phyloP scores from a whole-genome alignment of 2,113 vertebrate species.

The Corvus hawaiiensis region DNA sequence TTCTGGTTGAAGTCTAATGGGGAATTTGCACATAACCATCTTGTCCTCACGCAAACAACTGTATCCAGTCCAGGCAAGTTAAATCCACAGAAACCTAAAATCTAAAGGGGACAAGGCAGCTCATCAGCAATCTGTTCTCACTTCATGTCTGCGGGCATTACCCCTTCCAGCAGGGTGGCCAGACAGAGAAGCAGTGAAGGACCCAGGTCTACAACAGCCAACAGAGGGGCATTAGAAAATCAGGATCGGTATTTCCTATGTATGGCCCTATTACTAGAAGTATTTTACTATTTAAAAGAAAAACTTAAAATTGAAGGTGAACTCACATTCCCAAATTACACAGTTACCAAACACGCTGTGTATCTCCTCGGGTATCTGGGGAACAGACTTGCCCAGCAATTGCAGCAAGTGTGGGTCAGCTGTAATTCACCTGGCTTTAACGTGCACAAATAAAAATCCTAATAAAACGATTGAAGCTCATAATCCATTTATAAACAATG shows the following conservation, averaged over 20 bases:
- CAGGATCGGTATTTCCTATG: not conserved
- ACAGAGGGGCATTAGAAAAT: not conserved
- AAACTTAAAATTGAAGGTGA: not conserved
- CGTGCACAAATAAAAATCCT: slow-evolving; percentile 30
- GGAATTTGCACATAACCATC: not conserved
- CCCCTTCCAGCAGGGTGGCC: not conserved
- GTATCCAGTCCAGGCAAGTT: not conserved
- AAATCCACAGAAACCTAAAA: slow-evolving; percentile 5
- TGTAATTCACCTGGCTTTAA: not conserved
- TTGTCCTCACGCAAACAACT: not conserved
- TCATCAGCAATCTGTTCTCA: slow-evolving; percentile 7
- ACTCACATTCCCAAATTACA: not conserved
- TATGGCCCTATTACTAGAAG: not conserved
- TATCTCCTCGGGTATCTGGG: not conserved
- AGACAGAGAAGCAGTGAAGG: not conserved
- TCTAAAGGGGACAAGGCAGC: not conserved
- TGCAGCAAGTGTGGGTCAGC: not conserved
- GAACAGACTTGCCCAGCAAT: not conserved
- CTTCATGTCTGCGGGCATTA: not conserved
- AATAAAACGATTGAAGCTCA: slow-evolving; percentile 22
- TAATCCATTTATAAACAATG: slow-evolving; percentile 48
- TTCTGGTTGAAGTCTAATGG: not conserved
- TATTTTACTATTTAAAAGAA: not conserved
- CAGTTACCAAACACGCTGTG: not conserved
- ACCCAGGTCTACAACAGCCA: not conserved